Evolutionary conservation across 2,113 vertebrate species (phyloP), one percentile per base, ranked within the genome.

Genomic region (Accipiter virgatus): DNA sequence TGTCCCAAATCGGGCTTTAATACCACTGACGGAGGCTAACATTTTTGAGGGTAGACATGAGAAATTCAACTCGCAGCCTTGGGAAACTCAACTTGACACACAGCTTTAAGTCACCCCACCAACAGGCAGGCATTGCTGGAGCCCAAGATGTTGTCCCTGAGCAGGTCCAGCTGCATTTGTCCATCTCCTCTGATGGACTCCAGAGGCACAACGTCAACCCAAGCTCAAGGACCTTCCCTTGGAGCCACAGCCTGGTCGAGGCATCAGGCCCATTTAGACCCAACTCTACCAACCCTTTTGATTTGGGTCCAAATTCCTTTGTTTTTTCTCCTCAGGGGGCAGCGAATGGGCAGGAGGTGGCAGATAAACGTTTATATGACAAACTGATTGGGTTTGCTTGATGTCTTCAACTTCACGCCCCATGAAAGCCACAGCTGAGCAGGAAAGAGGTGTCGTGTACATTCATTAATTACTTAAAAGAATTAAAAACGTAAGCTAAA

Each of bases 1-100:
- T 26, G 4, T 63, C 17, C 48, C 13, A 40, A 26, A 32, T 6
- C 0, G 1, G 55, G 59, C 53, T 83, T n/a, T 23, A 32, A 0
- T 42, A 40, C 6, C 18, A 11, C 11, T 18, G 18, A 47, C 6
- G 16, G 26, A 81, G 7, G 38, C 31, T 29, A 29, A 38, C 3
- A 7, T 7, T 38, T 65, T 11, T 12, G 10, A 2, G 18, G 15
- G 45, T 16, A 31, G 27, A 23, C 8, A 4, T 31, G 20, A 81
- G 55, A 74, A 73, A 50, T 22, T 56, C 23, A 50, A 5, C 27
- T 58, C 7, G 2, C 32, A 52, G 68, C 15, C 56, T 45, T n/a
- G 8, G 38, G 15, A 83, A 91, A 29, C 34, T 27, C 34, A 26
- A 10, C 19, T n/a, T 0, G 4, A 29, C 14, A 21, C 32, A 65